Conservation (phyloP, 2,113 vertebrate genomes). For the Myiagra hebetior region DNA sequence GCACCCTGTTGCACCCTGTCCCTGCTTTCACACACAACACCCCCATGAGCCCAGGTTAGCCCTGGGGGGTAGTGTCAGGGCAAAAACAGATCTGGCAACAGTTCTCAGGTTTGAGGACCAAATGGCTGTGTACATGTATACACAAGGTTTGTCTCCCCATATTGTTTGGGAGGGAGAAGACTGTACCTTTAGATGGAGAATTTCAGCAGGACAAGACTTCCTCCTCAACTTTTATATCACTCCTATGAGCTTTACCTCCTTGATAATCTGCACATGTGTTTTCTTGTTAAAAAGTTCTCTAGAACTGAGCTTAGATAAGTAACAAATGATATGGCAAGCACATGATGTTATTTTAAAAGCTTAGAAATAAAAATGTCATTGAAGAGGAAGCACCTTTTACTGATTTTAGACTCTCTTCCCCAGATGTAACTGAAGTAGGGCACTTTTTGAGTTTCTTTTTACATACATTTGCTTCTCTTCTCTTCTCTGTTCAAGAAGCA, state of each 20-base stretch:
- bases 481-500: not conserved
- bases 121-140: not conserved
- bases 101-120: not conserved
- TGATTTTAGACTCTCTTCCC: not conserved
- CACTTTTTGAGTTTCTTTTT: not conserved
- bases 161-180: not conserved
- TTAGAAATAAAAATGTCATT: constrained; percentile 16
- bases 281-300: not conserved
- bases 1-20: accelerated
- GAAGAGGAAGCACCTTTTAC: constrained; percentile 13
- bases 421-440: not conserved
- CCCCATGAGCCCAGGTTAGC: not conserved
- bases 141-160: not conserved
- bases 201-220: not conserved
- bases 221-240: not conserved
- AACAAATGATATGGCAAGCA: not conserved
- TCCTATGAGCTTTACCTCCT: not conserved
- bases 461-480: not conserved
- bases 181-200: not conserved
- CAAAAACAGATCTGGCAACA: not conserved
- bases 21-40: not conserved
- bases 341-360: not conserved
- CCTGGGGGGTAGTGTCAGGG: not conserved
- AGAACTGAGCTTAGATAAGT: constrained; percentile 4
- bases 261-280: not conserved